phyloP scores from a whole-genome alignment of 2,113 vertebrate species.

The Phylloscopus trochiloides region DNA sequence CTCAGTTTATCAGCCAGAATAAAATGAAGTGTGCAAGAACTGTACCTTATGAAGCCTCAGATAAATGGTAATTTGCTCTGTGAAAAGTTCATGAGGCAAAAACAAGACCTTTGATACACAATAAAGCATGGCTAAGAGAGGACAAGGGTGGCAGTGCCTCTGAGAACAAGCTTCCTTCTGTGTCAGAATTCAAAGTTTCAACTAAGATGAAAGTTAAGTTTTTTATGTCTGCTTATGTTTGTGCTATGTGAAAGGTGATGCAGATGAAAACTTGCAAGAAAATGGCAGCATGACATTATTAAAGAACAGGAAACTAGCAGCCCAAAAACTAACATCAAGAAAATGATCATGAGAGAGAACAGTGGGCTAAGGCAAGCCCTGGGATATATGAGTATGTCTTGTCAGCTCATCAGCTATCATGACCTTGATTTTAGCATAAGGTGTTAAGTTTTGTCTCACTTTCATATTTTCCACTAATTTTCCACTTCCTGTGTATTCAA shows the following conservation, averaged over 20 bases:
- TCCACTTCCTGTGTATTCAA: neutral
- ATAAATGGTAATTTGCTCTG: conserved; percentile 61
- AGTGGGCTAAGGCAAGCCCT: neutral
- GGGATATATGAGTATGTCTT: neutral
- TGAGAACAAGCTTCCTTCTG: neutral
- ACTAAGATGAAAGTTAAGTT: neutral
- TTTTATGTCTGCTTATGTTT: neutral
- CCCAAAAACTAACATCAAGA: neutral
- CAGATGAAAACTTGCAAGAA: neutral
- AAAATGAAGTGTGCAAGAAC: conserved; percentile 27
- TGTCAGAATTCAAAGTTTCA: neutral
- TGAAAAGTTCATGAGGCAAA: conserved; percentile 55
- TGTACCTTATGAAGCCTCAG: conserved; percentile 10
- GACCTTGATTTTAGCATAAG: neutral
- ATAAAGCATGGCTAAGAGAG: neutral
- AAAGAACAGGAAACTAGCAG: neutral
- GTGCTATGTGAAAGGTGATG: neutral
- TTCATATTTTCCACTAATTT: neutral
- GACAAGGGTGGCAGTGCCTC: neutral
- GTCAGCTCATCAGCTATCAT: neutral
- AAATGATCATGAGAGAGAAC: neutral
- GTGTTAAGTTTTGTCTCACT: neutral
- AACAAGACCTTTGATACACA: conserved; percentile 47
- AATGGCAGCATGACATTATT: neutral
- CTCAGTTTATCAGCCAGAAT: conserved; percentile 24